These are phyloP conservation scores for Hoplostethus mediterraneus DNA, from an alignment of 2,797 vertebrate species.

Conservation along the genomic window DNA sequence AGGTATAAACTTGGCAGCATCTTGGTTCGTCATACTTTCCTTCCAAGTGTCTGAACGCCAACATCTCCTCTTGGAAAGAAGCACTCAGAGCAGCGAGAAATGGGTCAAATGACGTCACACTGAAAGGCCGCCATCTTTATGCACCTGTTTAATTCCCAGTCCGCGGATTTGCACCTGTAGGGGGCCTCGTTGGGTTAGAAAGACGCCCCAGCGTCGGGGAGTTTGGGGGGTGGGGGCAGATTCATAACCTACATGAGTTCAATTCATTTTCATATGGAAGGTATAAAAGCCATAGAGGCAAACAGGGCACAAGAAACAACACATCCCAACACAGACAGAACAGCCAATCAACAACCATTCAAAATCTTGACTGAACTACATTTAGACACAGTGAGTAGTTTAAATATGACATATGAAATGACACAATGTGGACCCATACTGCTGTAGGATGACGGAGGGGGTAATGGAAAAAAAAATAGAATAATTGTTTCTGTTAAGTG, in stretches of 20 bases:
- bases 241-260: constrained; percentile 23
- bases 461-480: no score
- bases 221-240: constrained; percentile 21
- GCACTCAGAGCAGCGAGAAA: constrained; percentile 40
- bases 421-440: no score
- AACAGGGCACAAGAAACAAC: background rate
- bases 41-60: constrained; percentile 35
- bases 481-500: no score
- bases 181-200: constrained; percentile 77
- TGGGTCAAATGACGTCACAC: constrained; percentile 66
- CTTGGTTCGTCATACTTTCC: constrained; percentile 2
- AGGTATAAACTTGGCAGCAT: background rate
- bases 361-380: no score
- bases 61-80: constrained; percentile 24
- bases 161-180: constrained; percentile 71
- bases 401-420: no score
- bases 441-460: background rate
- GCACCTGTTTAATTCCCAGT: constrained; percentile 61
- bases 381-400: no score
- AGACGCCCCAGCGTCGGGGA: constrained; percentile 47
- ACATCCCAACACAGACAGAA: background rate
- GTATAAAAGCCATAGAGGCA: background rate
- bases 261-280: constrained; percentile 4
- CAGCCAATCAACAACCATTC: no score
- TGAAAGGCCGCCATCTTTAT: constrained; percentile 48